phyloP scores from a whole-genome alignment of 2,113 vertebrate genomes.

The Cynocephalus volans region DNA sequence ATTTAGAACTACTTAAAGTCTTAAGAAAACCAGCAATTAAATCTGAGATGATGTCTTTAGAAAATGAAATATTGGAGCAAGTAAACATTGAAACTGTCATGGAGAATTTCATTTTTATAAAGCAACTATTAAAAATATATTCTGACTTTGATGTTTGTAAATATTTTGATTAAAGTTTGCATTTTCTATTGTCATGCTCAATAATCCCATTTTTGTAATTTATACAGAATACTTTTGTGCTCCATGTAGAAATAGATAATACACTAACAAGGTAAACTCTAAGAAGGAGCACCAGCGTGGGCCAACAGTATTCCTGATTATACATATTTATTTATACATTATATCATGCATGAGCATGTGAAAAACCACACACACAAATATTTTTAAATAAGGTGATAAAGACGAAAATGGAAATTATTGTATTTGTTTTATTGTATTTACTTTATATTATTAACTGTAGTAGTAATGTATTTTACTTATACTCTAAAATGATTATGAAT shows the following conservation, averaged over 20 bases:
- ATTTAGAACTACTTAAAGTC: not conserved
- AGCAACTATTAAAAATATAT: not conserved
- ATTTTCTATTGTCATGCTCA: slow-evolving; percentile 6
- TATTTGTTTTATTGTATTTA: slow-evolving; percentile 12
- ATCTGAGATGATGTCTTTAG: not conserved
- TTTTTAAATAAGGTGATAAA: slow-evolving; percentile 22
- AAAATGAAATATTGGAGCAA: not conserved
- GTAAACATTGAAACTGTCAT: not conserved
- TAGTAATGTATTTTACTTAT: not conserved
- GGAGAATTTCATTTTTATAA: not conserved
- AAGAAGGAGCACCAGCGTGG: slow-evolving; percentile 2
- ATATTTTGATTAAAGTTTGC: not conserved
- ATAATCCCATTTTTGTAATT: slow-evolving; percentile 11
- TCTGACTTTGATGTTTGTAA: not conserved
- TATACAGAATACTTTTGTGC: not conserved
- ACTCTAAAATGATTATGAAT: not conserved
- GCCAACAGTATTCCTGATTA: not conserved
- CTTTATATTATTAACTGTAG: not conserved
- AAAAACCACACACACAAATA: not conserved
- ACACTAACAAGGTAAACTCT: not conserved
- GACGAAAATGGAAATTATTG: not conserved
- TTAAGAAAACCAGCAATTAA: not conserved
- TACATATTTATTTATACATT: not conserved
- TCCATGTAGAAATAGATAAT: slow-evolving; percentile 8
- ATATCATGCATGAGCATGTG: not conserved